A percentile compares a stretch with the other conserved stretches of the same genome.
These are phyloP conservation scores for Leistus spinibarbis DNA, from an alignment of 2,888 invertebrate genomes.

Conservation along the genomic window DNA sequence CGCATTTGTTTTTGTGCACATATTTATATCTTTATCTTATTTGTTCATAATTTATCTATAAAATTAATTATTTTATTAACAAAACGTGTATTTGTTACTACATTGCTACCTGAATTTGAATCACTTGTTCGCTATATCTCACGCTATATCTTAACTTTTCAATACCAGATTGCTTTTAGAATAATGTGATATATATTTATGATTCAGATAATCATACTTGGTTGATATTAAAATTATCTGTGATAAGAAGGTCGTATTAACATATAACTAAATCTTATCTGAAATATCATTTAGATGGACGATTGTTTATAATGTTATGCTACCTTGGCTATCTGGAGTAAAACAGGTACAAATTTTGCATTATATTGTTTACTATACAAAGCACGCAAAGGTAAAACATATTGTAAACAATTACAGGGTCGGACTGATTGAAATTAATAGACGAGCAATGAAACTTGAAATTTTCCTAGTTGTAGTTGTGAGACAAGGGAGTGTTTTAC, in stretches of 20 bases:
- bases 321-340: not conserved
- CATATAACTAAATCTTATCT: no score
- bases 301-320: not conserved
- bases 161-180: not conserved
- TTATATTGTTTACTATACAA: no score
- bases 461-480: no score
- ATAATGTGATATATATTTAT: not conserved
- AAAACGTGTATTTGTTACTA: not conserved
- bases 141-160: not conserved
- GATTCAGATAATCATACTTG: not conserved
- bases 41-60: not conserved
- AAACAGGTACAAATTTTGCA: no score
- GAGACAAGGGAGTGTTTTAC: no score
- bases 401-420: not conserved
- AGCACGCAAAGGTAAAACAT: no score
- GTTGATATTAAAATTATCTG: not conserved
- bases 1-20: not conserved
- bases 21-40: not conserved
- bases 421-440: not conserved
- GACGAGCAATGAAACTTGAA: no score
- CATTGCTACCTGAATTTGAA: not conserved
- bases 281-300: no score
- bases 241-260: not conserved
- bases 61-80: not conserved
- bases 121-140: not conserved